Conservation (phyloP, 2,113 vertebrate species). For the Labrus mixtus region DNA sequence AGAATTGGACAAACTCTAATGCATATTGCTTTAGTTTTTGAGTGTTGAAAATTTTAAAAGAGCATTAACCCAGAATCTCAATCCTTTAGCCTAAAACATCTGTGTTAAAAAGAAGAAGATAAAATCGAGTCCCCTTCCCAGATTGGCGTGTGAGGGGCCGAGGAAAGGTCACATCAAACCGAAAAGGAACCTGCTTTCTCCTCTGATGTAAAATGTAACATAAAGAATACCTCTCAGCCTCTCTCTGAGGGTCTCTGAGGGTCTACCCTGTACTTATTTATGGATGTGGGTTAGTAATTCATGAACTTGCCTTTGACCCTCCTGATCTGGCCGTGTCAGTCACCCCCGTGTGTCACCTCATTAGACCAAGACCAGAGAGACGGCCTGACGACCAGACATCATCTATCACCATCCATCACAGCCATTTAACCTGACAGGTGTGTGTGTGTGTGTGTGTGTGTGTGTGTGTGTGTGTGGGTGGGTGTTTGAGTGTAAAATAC, state of each 20-base stretch:
- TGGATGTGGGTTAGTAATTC: constrained; percentile 57
- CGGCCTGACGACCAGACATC: constrained; percentile 38
- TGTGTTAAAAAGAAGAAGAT: too few relatives aligned
- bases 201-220: constrained; percentile 15
- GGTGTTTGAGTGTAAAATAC: background rate
- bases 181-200: background rate
- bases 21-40: too few relatives aligned
- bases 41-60: too few relatives aligned
- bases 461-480: constrained; percentile 1
- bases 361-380: constrained; percentile 42
- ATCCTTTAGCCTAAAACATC: too few relatives aligned
- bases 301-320: constrained; percentile 48
- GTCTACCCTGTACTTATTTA: constrained; percentile 60
- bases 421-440: constrained; percentile 28
- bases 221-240: background rate
- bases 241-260: constrained; percentile 40
- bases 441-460: constrained; percentile 17
- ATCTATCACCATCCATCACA: constrained; percentile 42
- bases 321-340: constrained; percentile 51
- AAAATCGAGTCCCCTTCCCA: too few relatives aligned
- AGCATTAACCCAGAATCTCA: too few relatives aligned
- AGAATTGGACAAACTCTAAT: too few relatives aligned
- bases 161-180: constrained; percentile 18
- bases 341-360: constrained; percentile 37
- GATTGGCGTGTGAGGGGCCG: background rate